Percentiles rank a stretch among this genome's conserved stretches.
These are phyloP conservation scores for Pyrrhosoma nymphula DNA, from an alignment of 2,888 invertebrate genomes.

Conservation along the genomic window DNA sequence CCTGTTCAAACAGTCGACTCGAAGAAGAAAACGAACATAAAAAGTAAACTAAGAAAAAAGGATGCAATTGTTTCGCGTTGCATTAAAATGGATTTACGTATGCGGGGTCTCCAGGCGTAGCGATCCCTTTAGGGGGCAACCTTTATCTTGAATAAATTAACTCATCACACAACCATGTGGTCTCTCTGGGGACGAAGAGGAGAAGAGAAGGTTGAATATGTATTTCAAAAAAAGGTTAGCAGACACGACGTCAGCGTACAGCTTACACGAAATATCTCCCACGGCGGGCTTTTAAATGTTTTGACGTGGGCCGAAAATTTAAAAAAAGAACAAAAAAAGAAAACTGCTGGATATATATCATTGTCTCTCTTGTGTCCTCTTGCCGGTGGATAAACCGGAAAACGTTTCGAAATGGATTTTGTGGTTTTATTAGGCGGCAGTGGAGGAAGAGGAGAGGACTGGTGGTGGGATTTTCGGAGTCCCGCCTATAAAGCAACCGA, in stretches of 20 bases:
- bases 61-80: constrained; percentile 18
- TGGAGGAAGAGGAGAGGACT: not conserved
- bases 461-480: constrained; percentile 45
- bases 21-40: not conserved
- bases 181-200: not conserved
- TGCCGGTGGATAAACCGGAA: constrained; percentile 50
- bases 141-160: constrained; percentile 31
- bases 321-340: not conserved
- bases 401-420: constrained; percentile 37
- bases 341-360: not conserved
- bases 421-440: not conserved
- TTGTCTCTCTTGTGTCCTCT: constrained; percentile 34
- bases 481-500: constrained; percentile 32
- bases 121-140: not conserved
- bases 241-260: not conserved
- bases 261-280: constrained; percentile 15
- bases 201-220: not conserved
- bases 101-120: not conserved
- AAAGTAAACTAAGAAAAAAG: not conserved
- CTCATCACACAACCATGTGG: not conserved
- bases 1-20: not conserved
- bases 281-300: constrained; percentile 28
- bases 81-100: not conserved
- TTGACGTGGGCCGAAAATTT: constrained; percentile 6
- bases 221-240: not conserved